A percentile compares a stretch with the other conserved stretches of the same genome.
phyloP scores from a whole-genome alignment of 2,113 vertebrate genomes.

The human (Homo sapiens) region DNA sequence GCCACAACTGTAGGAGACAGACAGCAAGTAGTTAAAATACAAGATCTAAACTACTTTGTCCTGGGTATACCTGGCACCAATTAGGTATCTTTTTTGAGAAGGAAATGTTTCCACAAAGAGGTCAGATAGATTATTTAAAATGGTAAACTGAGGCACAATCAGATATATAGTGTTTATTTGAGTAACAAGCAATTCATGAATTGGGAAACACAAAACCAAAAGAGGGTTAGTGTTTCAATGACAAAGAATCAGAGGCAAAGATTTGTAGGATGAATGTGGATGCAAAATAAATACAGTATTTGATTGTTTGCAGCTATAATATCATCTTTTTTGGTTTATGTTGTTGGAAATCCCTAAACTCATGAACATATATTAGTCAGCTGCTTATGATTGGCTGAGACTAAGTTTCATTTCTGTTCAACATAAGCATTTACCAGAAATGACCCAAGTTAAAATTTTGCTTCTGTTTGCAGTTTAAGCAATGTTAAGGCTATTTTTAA shows the following conservation, averaged over 20 bases:
- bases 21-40: not conserved
- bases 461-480: not conserved
- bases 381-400: not conserved
- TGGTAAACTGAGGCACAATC: not conserved
- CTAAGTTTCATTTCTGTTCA: not conserved
- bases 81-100: not conserved
- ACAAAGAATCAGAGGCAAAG: not conserved
- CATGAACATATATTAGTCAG: not conserved
- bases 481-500: not conserved
- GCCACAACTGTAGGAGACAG: not conserved
- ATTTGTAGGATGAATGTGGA: not conserved
- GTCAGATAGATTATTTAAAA: not conserved
- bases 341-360: not conserved
- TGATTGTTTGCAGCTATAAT: not conserved
- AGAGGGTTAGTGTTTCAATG: not conserved
- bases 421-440: not conserved
- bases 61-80: not conserved
- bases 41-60: not conserved
- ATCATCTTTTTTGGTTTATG: not conserved
- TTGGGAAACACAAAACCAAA: not conserved
- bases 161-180: not conserved
- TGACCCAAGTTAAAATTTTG: not conserved
- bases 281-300: not conserved
- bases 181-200: not conserved
- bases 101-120: not conserved